phyloP scores from a whole-genome alignment of 37 sponge, comb jelly and placozoan species.

The Halisarca cf. caerulea region DNA sequence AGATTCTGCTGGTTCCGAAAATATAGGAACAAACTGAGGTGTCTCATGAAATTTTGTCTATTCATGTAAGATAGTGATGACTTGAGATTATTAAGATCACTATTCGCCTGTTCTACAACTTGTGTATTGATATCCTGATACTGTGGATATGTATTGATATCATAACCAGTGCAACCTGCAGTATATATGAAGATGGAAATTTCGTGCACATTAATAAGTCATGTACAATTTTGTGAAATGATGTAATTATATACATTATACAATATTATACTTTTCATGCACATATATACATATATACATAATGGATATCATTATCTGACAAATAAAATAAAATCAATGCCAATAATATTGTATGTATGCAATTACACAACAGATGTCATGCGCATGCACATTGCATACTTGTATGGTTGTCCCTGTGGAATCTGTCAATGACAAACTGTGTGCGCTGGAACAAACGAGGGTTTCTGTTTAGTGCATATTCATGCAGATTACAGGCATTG shows the following conservation, averaged over 20 bases:
- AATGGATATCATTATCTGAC: not conserved
- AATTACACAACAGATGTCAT: too few relatives aligned
- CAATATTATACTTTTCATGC: too few relatives aligned
- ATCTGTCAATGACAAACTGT: conserved; percentile 37
- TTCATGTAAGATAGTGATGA: conserved; percentile 50
- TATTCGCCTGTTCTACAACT: conserved; percentile 50
- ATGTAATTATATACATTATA: too few relatives aligned
- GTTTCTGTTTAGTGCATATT: conserved; percentile 29
- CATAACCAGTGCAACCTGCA: conserved; percentile 31
- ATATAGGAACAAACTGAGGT: not conserved
- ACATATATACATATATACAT: too few relatives aligned
- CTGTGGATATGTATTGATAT: conserved; percentile 28
- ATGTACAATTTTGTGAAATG: too few relatives aligned
- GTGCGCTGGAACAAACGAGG: conserved; percentile 10
- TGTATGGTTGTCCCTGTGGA: conserved; percentile 47
- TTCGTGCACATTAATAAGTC: too few relatives aligned
- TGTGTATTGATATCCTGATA: conserved; percentile 25
- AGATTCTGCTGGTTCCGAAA: too few relatives aligned
- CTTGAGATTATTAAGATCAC: conserved; percentile 6
- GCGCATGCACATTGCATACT: conserved; percentile 9
- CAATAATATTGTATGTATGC: too few relatives aligned
- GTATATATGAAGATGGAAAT: not conserved
- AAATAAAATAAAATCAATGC: not conserved
- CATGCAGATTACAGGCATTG: conserved; percentile 42
- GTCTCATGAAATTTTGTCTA: not conserved